A percentile compares a stretch with the other conserved stretches of the same genome.
These are phyloP conservation scores for Pristionchus entomophagus DNA, from an alignment of 2,888 invertebrate genomes.

Conservation along the genomic window DNA sequence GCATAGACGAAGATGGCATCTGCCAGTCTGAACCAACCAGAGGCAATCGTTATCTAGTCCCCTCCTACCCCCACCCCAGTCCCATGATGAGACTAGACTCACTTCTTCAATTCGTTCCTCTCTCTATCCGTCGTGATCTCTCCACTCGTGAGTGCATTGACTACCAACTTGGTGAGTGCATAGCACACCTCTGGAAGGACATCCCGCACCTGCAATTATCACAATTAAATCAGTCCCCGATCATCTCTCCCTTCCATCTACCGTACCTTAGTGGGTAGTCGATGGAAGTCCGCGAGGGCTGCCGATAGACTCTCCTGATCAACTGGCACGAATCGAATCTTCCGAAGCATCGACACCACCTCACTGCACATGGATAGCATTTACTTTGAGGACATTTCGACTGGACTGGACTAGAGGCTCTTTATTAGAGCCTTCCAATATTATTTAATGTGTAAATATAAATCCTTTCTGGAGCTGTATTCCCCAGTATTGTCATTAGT, in stretches of 20 bases:
- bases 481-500: too few species aligned
- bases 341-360: neutral
- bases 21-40: constrained; percentile 54
- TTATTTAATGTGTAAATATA: too few species aligned
- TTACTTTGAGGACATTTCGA: too few species aligned
- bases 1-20: constrained; percentile 71
- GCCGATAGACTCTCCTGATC: constrained; percentile 55
- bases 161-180: constrained; percentile 68
- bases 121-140: neutral
- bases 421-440: too few species aligned
- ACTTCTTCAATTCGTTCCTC: constrained; percentile 35
- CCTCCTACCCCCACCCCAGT: neutral
- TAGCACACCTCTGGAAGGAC: constrained; percentile 70
- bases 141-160: constrained; percentile 50
- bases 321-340: constrained; percentile 58
- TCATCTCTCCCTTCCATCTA: neutral
- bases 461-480: too few species aligned
- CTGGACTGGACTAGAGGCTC: too few species aligned
- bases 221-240: constrained; percentile 8
- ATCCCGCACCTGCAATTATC: constrained; percentile 53
- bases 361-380: constrained; percentile 33
- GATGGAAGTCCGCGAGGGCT: constrained; percentile 64
- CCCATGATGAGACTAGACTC: neutral
- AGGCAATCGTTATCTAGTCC: too few species aligned
- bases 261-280: constrained; percentile 67